Base-by-base conservation (phyloP, 2,888 invertebrate genomes). In the Priocnemis perturbator region DNA sequence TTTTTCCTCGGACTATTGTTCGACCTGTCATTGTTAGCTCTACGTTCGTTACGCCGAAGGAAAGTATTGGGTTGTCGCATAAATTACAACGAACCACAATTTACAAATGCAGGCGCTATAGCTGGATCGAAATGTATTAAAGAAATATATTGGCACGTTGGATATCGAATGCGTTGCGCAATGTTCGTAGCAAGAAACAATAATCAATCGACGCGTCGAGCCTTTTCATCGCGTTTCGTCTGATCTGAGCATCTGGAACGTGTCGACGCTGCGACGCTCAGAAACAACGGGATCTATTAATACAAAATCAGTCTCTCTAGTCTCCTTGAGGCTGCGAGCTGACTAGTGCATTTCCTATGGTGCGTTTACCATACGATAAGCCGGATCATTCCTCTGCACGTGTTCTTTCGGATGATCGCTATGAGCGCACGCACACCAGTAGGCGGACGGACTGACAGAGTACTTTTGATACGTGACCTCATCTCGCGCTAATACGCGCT, bases 391-490 rank as follows among this genome's bases (percentile, higher is more conserved):
- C 37, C 7, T 37, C 37, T 37, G 37, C 37, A 37, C 37, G 37
- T 37, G 37, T 37, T 37, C 37, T 37, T 11, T 7, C 37, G 37
- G 37, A 37, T 37, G 37, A 37, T 37, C 37, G 37, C 11, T 37
- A 11, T 37, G 11, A 47, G 45, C 45, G 37, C 50, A 50, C 55
- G 44, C 58, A 58, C 58, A 58, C 44, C 14, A 7, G 58, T 21
- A n/a, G n/a, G 14, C 11, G 37, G 3, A 7, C 26, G 66, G 76
- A 47, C 50, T 7, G 55, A 47, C 14, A 50, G 19, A 26, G 17
- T 59, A 77, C 78, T 80, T 78, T 63, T 75, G 71, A 78, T 80
- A 69, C 71, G 75, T 80, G 78, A 79, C 81, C 74, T 80, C 81
- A 79, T 71, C 71, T 23, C 44, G 62, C 58, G 45, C 20, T n/a